Percentiles rank a stretch among this genome's conserved stretches.
Evolutionary conservation across 2,113 vertebrate genomes (phyloP).

Genomic region (Kryptolebias marmoratus): DNA sequence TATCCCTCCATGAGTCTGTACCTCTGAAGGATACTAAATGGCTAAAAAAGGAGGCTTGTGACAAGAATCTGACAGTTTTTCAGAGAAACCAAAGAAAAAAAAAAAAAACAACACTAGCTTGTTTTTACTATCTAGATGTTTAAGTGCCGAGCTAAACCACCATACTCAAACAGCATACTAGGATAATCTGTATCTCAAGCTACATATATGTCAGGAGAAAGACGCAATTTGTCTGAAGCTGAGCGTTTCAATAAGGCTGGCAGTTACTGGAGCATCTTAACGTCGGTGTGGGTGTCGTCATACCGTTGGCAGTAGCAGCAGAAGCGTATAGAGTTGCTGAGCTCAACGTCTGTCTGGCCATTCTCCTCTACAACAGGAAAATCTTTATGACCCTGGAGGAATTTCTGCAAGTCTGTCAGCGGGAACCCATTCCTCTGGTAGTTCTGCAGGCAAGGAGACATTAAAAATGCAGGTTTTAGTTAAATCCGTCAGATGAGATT

Average conservation of each 20-base stretch:
- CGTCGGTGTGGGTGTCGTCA: background rate
- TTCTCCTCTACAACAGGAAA: constrained; percentile 57
- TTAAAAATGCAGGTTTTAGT: background rate
- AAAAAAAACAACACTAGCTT: background rate
- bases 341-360: constrained; percentile 26
- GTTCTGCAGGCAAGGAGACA: constrained; percentile 76
- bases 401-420: constrained; percentile 89
- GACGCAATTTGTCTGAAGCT: background rate
- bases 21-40: background rate
- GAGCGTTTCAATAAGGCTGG: background rate
- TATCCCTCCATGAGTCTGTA: background rate
- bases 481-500: background rate
- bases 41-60: background rate
- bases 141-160: background rate
- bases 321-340: constrained; percentile 65
- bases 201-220: background rate
- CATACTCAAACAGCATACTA: background rate
- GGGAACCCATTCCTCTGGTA: constrained; percentile 91
- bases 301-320: constrained; percentile 90
- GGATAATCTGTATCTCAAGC: background rate
- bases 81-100: background rate
- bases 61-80: background rate
- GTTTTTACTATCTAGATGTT: background rate
- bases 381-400: constrained; percentile 81
- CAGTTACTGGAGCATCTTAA: background rate